phyloP scores from a whole-genome alignment of 2,113 vertebrate species.

The Malurus cyaneus region DNA sequence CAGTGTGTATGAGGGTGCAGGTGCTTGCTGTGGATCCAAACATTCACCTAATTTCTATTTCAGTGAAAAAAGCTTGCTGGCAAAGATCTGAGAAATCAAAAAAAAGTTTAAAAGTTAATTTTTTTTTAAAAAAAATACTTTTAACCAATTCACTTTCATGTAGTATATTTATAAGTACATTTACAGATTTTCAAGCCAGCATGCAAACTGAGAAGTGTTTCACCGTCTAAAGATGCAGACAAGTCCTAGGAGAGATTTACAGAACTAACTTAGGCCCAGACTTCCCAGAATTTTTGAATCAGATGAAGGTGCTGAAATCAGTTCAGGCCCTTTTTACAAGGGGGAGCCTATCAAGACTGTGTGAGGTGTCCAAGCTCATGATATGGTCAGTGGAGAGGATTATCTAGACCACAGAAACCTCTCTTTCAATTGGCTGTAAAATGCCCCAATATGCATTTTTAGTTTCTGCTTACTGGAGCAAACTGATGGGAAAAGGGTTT shows the following conservation, averaged over 20 bases:
- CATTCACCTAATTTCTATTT: background rate
- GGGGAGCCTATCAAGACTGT: background rate
- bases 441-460: background rate
- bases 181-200: background rate
- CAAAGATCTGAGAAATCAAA: background rate
- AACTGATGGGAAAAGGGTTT: background rate
- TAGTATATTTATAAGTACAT: background rate
- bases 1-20: background rate
- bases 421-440: background rate
- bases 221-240: background rate
- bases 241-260: background rate
- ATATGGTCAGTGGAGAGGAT: background rate
- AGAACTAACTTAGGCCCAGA: background rate
- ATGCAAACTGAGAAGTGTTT: background rate
- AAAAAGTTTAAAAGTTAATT: background rate
- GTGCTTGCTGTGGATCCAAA: background rate
- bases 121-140: background rate
- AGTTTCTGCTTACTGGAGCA: background rate
- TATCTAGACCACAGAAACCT: background rate
- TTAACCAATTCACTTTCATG: background rate
- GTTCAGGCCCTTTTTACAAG: background rate
- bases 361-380: background rate
- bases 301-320: background rate
- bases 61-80: background rate
- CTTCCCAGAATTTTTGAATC: background rate